These are phyloP conservation scores for roundworm (Caenorhabditis elegans) DNA, from an alignment of 1,140 invertebrate species.

Conservation along the genomic window WBcel235 BX284603.4:8930001-8930500, in stretches of 20 bases:
- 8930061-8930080: slow-evolving; percentile 9
- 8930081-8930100: not conserved
- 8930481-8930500: too few species aligned
- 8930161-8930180: not conserved
- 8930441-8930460: too few species aligned
- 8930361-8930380: too few species aligned
- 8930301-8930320: not conserved
- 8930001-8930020: not conserved
- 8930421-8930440: too few species aligned
- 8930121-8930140: not conserved
- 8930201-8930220: not conserved
- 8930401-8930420: too few species aligned
- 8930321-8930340: slow-evolving; percentile 7
- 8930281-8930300: not conserved
- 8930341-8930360: too few species aligned
- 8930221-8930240: too few species aligned
- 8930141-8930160: not conserved
- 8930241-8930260: not conserved
- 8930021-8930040: not conserved
- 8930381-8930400: too few species aligned
- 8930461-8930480: too few species aligned
- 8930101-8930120: not conserved
- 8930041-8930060: slow-evolving; percentile 20
- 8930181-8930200: not conserved
- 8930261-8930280: not conserved